Conservation (phyloP, 2,888 invertebrate species). For the Lasioglossum lativentre region DNA sequence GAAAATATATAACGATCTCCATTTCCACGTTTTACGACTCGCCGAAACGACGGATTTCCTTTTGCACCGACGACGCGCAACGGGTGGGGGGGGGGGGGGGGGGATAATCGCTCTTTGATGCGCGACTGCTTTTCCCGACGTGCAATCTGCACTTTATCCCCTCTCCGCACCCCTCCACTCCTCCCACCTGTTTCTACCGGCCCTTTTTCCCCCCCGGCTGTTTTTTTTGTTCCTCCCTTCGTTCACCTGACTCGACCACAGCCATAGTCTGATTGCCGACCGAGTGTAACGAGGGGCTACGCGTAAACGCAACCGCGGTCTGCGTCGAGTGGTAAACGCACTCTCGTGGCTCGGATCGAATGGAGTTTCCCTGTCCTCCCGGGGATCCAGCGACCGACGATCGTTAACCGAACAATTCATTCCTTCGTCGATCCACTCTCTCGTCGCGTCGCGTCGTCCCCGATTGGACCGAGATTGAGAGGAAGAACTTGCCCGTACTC, state of each 20-base stretch:
- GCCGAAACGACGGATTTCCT: slow-evolving; percentile 46
- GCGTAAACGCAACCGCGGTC: slow-evolving; percentile 54
- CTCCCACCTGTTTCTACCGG: neutral
- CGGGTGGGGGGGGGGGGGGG: neutral
- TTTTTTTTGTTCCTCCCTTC: slow-evolving; percentile 10
- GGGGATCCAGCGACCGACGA: slow-evolving; percentile 31
- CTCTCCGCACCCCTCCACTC: neutral
- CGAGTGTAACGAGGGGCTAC: slow-evolving; percentile 41
- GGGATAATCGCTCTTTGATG: slow-evolving; percentile 62
- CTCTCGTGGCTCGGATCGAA: slow-evolving; percentile 30
- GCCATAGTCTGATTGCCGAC: slow-evolving; percentile 46
- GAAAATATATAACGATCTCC: slow-evolving; percentile 45
- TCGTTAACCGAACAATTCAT: slow-evolving; percentile 44
- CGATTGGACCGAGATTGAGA: neutral
- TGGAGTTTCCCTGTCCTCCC: slow-evolving; percentile 55
- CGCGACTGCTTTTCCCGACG: slow-evolving; percentile 54
- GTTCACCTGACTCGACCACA: slow-evolving; percentile 48
- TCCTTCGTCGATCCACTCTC: slow-evolving; percentile 28
- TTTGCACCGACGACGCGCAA: slow-evolving; percentile 20
- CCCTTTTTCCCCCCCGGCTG: neutral
- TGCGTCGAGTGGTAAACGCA: slow-evolving; percentile 42
- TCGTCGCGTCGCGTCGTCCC: neutral
- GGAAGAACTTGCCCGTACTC: neutral
- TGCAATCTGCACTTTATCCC: slow-evolving; percentile 58
- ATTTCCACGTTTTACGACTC: slow-evolving; percentile 8